Conservation (phyloP, 2,888 invertebrate species). For the Amaurobius ferox region DNA sequence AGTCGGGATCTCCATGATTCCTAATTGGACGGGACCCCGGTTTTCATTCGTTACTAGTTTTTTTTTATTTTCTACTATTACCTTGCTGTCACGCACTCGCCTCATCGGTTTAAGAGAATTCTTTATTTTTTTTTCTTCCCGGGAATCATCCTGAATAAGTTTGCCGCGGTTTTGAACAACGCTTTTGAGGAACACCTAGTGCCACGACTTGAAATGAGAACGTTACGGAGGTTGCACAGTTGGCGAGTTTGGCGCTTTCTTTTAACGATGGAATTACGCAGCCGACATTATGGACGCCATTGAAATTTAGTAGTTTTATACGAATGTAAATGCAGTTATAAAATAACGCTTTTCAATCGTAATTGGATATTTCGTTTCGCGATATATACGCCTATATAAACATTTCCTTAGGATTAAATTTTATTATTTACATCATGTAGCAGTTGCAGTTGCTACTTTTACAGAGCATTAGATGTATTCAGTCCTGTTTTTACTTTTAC, state of each 20-base stretch:
- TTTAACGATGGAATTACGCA: not conserved
- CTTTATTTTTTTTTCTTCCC: constrained; percentile 3
- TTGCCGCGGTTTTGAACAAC: not conserved
- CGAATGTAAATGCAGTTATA: no score
- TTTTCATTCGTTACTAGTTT: constrained; percentile 12
- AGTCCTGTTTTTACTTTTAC: no score
- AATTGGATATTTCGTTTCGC: no score
- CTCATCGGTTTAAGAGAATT: constrained; percentile 58
- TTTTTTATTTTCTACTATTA: constrained; percentile 44
- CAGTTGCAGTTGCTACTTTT: no score
- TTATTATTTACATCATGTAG: no score
- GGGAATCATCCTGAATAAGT: constrained; percentile 19
- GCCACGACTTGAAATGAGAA: not conserved
- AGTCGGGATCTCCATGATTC: constrained; percentile 18
- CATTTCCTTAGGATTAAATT: no score
- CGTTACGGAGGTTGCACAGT: not conserved
- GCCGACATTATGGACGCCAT: no score
- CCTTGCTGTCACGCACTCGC: constrained; percentile 58
- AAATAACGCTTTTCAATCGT: no score
- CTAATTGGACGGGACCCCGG: constrained; percentile 56
- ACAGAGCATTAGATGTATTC: no score
- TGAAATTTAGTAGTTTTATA: no score
- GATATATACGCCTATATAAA: no score
- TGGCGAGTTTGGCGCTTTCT: not conserved
- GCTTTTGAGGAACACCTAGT: constrained; percentile 3